Evolutionary conservation across 1,140 invertebrate genomes (phyloP), one percentile per base, ranked within the genome.

Genomic region (Cotesia vestalis): DNA sequence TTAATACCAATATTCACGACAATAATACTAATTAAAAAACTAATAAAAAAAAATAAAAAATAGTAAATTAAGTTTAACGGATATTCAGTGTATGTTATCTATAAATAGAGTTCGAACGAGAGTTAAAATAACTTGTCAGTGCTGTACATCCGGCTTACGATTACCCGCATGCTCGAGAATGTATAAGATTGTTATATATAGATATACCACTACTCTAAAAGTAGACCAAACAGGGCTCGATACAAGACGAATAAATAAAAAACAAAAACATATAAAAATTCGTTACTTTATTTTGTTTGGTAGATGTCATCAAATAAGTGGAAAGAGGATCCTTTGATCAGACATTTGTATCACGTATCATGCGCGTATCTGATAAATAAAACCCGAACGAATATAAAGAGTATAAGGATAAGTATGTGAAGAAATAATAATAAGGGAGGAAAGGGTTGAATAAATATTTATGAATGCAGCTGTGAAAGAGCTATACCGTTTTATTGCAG

Each of bases 81-180:
- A 78, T 79, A 77, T 76, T 77, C 75, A 73, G 78, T 76, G 73
- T 71, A 60, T 34, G 59, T 61, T 36, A 60, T n/a, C 78, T 83
- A 83, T 81, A 82, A 84, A 84, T 84, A 84, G 77, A 76, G 52
- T 75, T 76, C 76, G 78, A 76, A 77, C 80, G 76, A 78, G 77
- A 73, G 77, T 76, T 73, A 82, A 84, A 84, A 84, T 84, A 84
- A 82, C 59, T 76, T 68, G 59, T 76, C 81, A 84, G 83, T 80
- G 78, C 75, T 79, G 82, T 84, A 81, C 76, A 73, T 60, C 71
- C 72, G 59, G 52, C 66, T 20, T 55, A 67, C 62, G 52, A 75
- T 75, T 55, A 69, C 75, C 77, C 72, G 62, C 62, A 36, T n/a
- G 14, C 35, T 38, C 35, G 12, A 64, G 20, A 46, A n/a, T n/a